Evolutionary conservation across 2,113 vertebrate species (phyloP).

Genomic region (Amphiprion ocellaris): DNA sequence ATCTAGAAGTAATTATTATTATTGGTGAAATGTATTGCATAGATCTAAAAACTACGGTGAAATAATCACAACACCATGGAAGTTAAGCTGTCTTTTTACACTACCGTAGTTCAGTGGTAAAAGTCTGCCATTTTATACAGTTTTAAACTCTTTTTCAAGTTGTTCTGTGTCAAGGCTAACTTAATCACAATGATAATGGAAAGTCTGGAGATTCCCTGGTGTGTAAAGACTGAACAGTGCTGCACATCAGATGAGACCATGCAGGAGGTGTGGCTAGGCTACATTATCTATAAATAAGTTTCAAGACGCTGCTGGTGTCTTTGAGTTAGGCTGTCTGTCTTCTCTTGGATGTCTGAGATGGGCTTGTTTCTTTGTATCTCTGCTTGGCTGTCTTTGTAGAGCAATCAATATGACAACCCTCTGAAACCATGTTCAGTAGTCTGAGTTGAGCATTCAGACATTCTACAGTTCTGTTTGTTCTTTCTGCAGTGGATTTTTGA

Average conservation of each 20-base stretch:
- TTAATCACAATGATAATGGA: neutral
- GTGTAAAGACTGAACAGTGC: neutral
- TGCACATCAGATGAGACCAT: neutral
- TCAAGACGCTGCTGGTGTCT: neutral
- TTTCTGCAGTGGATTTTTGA: too few species aligned
- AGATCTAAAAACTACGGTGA: neutral
- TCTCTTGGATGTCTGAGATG: neutral
- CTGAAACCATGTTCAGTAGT: too few species aligned
- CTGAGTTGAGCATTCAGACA: too few species aligned
- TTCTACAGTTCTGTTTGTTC: too few species aligned
- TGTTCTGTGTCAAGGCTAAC: neutral
- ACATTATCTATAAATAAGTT: constrained; percentile 1
- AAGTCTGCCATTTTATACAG: too few species aligned
- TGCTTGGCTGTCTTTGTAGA: too few species aligned
- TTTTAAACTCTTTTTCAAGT: neutral
- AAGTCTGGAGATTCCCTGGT: neutral
- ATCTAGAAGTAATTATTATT: neutral
- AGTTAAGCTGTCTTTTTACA: too few species aligned
- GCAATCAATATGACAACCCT: too few species aligned
- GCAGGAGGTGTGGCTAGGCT: neutral
- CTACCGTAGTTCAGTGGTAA: too few species aligned
- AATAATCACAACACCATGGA: neutral
- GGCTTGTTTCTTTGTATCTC: neutral
- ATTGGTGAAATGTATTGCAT: neutral
- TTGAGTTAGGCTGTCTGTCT: neutral